Conservation (phyloP, 2,797 vertebrate genomes). For the Argyrosomus regius region DNA sequence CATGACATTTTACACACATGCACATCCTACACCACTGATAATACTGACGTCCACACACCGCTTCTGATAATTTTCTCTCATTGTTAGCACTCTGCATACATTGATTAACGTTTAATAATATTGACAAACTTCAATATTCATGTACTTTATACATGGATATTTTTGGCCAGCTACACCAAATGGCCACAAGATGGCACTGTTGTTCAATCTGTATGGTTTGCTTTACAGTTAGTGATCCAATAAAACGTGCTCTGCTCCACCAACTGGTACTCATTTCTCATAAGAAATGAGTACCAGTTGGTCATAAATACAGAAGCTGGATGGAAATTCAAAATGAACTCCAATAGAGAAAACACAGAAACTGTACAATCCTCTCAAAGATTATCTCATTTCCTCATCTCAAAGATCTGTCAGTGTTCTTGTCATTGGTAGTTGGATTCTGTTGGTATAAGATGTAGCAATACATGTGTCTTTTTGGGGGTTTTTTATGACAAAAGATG, state of each 20-base stretch:
- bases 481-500: background rate
- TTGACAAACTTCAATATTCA: too few relatives aligned
- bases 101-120: too few relatives aligned
- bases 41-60: too few relatives aligned
- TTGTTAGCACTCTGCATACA: too few relatives aligned
- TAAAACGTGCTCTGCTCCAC: background rate
- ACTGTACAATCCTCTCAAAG: background rate
- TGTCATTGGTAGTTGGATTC: background rate
- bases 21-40: too few relatives aligned
- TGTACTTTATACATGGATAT: background rate
- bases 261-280: too few relatives aligned
- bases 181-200: constrained; percentile 40
- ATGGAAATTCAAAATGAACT: background rate
- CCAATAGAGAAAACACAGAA: background rate
- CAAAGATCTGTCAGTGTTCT: too few relatives aligned
- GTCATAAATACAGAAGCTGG: background rate
- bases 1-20: too few relatives aligned
- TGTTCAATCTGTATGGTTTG: background rate
- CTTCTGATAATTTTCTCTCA: too few relatives aligned
- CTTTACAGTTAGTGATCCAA: background rate
- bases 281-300: too few relatives aligned
- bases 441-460: background rate
- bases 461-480: background rate
- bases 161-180: background rate
- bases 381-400: background rate